A percentile compares a stretch with the other conserved stretches of the same genome.
Conservation (phyloP, 2,113 vertebrate species). For the Puffinus mauretanicus region DNA sequence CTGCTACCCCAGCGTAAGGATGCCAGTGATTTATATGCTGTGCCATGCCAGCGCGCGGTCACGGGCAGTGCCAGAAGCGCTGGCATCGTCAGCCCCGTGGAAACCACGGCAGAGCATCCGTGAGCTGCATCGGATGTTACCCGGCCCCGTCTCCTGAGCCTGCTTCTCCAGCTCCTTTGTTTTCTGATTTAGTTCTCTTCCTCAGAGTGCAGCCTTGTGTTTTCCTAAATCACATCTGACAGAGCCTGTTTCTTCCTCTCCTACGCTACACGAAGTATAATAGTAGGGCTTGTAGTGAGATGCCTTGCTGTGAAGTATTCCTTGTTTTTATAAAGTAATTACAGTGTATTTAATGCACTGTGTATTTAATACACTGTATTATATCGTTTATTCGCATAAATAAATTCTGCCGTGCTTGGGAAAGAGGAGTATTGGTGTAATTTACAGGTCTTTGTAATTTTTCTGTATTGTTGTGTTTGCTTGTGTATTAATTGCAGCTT, state of each 20-base stretch:
- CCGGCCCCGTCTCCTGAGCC: background rate
- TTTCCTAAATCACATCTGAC: background rate
- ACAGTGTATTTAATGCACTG: slow-evolving; percentile 4
- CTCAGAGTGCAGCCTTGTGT: background rate
- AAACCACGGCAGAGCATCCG: background rate
- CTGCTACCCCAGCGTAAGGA: background rate
- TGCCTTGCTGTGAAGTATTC: slow-evolving; percentile 37
- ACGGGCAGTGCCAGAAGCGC: background rate
- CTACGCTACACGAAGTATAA: background rate
- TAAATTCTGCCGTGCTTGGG: background rate
- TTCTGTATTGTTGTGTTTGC: background rate
- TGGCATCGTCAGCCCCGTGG: background rate
- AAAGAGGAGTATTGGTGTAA: background rate
- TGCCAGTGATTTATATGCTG: background rate
- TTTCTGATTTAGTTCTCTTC: background rate
- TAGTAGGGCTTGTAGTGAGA: slow-evolving; percentile 12
- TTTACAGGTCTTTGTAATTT: background rate
- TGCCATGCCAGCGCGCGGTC: background rate
- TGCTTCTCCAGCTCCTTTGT: slow-evolving; percentile 11
- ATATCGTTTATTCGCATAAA: background rate
- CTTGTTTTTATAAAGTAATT: slow-evolving; percentile 51
- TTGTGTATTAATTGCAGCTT: background rate
- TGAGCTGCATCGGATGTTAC: background rate
- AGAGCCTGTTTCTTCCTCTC: background rate
- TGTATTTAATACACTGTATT: slow-evolving; percentile 10